These are phyloP conservation scores for Anagrus nilaparvatae DNA, from an alignment of 1,140 invertebrate species.

Conservation along the genomic window DNA sequence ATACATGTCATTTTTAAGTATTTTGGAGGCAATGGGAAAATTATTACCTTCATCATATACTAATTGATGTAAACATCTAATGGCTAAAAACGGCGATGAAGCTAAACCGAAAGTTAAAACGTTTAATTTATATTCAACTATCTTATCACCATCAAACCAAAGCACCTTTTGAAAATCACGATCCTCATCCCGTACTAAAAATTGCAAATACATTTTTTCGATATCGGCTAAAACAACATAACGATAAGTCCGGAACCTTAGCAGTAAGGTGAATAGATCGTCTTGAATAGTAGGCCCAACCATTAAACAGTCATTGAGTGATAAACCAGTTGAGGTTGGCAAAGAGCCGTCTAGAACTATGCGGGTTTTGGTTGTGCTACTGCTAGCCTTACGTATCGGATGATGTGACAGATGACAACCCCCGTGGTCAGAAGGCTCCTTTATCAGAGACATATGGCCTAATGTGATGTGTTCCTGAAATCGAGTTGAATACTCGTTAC, in stretches of 20 bases:
- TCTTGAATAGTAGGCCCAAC: not conserved
- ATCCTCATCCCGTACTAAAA: slow-evolving; percentile 1
- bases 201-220: not conserved
- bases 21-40: not conserved
- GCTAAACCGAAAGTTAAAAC: not conserved
- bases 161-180: not conserved
- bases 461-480: not conserved
- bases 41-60: not conserved
- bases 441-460: not conserved
- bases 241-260: not conserved
- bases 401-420: no score
- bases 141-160: not conserved
- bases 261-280: not conserved
- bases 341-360: no score
- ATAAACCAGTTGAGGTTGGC: no score
- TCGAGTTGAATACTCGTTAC: not conserved
- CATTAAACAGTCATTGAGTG: no score
- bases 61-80: not conserved
- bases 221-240: slow-evolving; percentile 1
- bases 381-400: no score
- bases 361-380: no score
- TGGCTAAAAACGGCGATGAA: not conserved
- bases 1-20: not conserved
- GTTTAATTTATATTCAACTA: not conserved
- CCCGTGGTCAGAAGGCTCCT: not conserved